Conservation (phyloP, 23 tunicate genomes). For the Diplosoma virens region DNA sequence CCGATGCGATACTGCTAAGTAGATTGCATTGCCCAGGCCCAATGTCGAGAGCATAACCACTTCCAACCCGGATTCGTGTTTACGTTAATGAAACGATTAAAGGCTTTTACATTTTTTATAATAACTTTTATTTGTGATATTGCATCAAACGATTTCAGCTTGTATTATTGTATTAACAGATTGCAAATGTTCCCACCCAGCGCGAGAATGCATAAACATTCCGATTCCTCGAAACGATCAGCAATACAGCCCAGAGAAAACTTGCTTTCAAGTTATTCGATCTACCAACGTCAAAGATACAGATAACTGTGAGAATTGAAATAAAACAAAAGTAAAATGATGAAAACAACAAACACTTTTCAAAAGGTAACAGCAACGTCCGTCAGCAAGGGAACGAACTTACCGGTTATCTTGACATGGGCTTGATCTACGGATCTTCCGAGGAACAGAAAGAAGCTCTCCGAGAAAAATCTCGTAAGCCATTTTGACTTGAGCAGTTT, state of each 20-base stretch:
- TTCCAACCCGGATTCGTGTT: too few relatives aligned
- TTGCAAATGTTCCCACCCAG: too few relatives aligned
- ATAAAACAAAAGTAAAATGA: not conserved
- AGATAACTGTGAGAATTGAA: slow-evolving; percentile 34
- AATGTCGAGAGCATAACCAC: too few relatives aligned
- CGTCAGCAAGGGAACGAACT: slow-evolving; percentile 76
- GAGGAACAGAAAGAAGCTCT: slow-evolving; percentile 40
- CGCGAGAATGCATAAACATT: slow-evolving; percentile 80
- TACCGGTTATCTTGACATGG: slow-evolving; percentile 58
- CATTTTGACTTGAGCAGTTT: too few relatives aligned
- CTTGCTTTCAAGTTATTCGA: slow-evolving; percentile 52
- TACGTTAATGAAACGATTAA: too few relatives aligned
- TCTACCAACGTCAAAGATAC: slow-evolving; percentile 34
- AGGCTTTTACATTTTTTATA: too few relatives aligned
- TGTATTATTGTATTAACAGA: too few relatives aligned
- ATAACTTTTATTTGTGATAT: too few relatives aligned
- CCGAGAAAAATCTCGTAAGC: not conserved
- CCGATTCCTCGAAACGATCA: slow-evolving; percentile 49
- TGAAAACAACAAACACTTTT: not conserved
- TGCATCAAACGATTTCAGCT: too few relatives aligned
- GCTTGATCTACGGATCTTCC: slow-evolving; percentile 67
- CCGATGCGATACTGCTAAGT: too few relatives aligned
- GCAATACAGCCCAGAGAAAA: slow-evolving; percentile 40
- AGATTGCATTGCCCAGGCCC: too few relatives aligned
- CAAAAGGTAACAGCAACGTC: slow-evolving; percentile 36